Base-by-base conservation (phyloP, 2,113 vertebrate genomes). In the Caloenas nicobarica region DNA sequence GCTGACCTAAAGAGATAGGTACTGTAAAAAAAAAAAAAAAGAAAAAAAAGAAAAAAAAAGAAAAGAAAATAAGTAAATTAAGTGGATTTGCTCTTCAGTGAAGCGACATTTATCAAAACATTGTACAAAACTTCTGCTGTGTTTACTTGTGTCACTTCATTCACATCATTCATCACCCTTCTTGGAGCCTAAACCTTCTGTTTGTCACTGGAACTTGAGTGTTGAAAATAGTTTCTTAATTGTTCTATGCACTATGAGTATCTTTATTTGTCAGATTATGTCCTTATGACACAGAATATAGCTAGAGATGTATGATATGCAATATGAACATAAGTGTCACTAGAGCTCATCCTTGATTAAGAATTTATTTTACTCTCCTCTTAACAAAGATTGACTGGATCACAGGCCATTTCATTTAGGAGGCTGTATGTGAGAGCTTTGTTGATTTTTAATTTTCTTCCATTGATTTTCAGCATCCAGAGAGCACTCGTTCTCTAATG, bases 361-460 rank as follows among this genome's bases (percentile, higher is more conserved):
- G 96, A 97, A 96, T 97, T 93, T 97, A 94, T 97, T 97, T 95
- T 88, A 81, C 81, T 90, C 66, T 85, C 81, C 86, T 86, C 86
- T 95, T 96, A 96, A 97, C 94, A 93, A 96, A 89, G 88, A 96
- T 93, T 98, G 96, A 97, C 95, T 91, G 84, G 80, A 97, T 95
- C 95, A 95, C 77, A 93, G 90, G 81, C 93, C 90, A 94, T 97
- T 97, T 97, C 95, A 97, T 97, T 97, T 96, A 95, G 95, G 71
- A 95, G 94, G 72, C 85, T 93, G 31, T 81, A 86, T 97, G 91
- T 82, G 95, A 96, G 95, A 96, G 95, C 89, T 96, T 95, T 97
- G 94, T 97, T 98, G 97, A 97, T 97, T 97, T 98, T 97, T 97
- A 97, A 98, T 97, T 97, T 97, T 97, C 94, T 65, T 88, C 88